Conservation (phyloP, 2,888 invertebrate species). For the Morpho achilles region DNA sequence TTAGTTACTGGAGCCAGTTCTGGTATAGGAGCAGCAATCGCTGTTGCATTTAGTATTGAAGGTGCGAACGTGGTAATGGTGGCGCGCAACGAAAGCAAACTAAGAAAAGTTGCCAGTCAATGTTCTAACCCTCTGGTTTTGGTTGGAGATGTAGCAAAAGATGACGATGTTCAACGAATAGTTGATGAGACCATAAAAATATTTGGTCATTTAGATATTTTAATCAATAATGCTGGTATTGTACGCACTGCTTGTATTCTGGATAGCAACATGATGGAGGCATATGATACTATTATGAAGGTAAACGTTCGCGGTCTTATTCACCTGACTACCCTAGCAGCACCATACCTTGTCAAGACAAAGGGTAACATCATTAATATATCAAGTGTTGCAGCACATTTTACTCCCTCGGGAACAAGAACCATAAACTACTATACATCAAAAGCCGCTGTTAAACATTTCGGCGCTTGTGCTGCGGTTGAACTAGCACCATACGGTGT, state of each 20-base stretch:
- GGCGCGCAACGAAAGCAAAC: constrained; percentile 31
- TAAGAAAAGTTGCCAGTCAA: constrained; percentile 12
- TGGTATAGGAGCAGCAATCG: constrained; percentile 49
- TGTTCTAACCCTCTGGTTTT: constrained; percentile 13
- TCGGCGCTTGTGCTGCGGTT: constrained; percentile 1
- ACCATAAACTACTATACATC: constrained; percentile 1
- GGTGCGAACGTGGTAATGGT: constrained; percentile 42
- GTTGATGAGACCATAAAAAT: constrained; percentile 33
- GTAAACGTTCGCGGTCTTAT: constrained; percentile 38
- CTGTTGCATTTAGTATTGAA: constrained; percentile 40
- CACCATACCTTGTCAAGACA: constrained; percentile 35
- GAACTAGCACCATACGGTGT: constrained; percentile 1
- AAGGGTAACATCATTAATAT: constrained; percentile 46
- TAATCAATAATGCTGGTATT: constrained; percentile 41
- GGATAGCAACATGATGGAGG: not conserved
- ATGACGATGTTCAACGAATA: constrained; percentile 20
- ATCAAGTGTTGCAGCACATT: constrained; percentile 37
- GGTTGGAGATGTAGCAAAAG: constrained; percentile 17
- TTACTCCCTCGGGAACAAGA: not conserved
- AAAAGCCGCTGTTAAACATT: constrained; percentile 1
- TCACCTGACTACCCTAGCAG: constrained; percentile 34
- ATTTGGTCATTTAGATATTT: constrained; percentile 37
- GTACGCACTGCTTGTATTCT: not conserved
- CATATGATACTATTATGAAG: constrained; percentile 37
- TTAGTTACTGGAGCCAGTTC: constrained; percentile 48